phyloP scores from a whole-genome alignment of 2,888 invertebrate species.

The Sepiola atlantica region DNA sequence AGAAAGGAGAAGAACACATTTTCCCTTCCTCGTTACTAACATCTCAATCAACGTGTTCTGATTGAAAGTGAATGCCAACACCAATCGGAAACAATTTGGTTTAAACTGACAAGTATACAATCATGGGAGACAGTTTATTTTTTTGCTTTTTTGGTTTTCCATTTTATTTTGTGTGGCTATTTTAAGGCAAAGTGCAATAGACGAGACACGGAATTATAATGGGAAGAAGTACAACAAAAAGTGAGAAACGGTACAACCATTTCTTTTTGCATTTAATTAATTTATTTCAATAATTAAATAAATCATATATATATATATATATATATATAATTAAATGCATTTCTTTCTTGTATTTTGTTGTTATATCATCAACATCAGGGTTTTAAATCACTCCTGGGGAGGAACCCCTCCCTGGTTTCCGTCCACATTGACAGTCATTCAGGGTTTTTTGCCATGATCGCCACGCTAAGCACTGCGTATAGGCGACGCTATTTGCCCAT shows the following conservation, averaged over 20 bases:
- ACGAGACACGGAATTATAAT: not conserved
- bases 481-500: no score
- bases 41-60: constrained; percentile 32
- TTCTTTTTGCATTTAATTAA: not conserved
- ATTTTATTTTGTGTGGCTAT: not conserved
- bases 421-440: no score
- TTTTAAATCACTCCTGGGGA: no score
- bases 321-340: no score
- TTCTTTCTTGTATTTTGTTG: no score
- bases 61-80: not conserved
- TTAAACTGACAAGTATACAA: constrained; percentile 32
- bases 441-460: no score
- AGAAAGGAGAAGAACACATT: not conserved
- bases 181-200: not conserved
- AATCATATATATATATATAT: no score
- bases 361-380: no score
- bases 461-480: no score
- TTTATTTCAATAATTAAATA: not conserved
- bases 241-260: not conserved
- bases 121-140: not conserved
- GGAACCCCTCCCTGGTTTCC: no score
- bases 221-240: no score
- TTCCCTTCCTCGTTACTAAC: not conserved
- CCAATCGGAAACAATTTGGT: not conserved
- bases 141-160: no score